phyloP scores from a whole-genome alignment of 2,888 invertebrate species.

The Geotrupes spiniger region DNA sequence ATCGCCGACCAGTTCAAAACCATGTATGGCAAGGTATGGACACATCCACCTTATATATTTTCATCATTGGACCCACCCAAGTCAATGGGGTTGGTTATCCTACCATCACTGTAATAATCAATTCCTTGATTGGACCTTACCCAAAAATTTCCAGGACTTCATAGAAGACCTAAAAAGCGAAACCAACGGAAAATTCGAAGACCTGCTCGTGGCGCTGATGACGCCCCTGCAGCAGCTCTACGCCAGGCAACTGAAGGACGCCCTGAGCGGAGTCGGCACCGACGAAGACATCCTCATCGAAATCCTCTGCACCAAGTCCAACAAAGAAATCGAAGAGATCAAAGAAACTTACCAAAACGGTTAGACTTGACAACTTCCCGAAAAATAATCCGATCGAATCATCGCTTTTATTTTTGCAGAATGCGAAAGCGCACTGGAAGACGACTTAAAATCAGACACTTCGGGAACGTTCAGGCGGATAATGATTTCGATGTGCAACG shows the following conservation, averaged over 20 bases:
- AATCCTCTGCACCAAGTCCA: constrained; percentile 82
- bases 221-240: constrained; percentile 74
- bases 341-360: constrained; percentile 72
- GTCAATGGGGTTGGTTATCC: too few relatives aligned
- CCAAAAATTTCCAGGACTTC: constrained; percentile 61
- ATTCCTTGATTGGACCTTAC: too few relatives aligned
- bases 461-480: constrained; percentile 91
- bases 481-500: constrained; percentile 82
- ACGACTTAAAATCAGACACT: constrained; percentile 82
- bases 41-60: too few relatives aligned
- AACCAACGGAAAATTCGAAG: constrained; percentile 83
- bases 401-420: constrained; percentile 57
- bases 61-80: too few relatives aligned
- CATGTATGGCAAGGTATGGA: too few relatives aligned
- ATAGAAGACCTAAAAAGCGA: constrained; percentile 83
- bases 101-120: too few relatives aligned
- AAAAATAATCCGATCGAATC: too few relatives aligned
- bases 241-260: constrained; percentile 74
- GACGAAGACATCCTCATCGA: constrained; percentile 86
- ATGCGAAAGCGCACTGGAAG: constrained; percentile 71
- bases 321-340: constrained; percentile 77
- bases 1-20: too few relatives aligned
- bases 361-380: too few relatives aligned
- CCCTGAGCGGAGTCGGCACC: constrained; percentile 90
- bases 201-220: constrained; percentile 68